Percentiles rank a stretch among this genome's conserved stretches.
Conservation (phyloP, 2,113 vertebrate genomes). For the Mesembrinibis cayennensis region DNA sequence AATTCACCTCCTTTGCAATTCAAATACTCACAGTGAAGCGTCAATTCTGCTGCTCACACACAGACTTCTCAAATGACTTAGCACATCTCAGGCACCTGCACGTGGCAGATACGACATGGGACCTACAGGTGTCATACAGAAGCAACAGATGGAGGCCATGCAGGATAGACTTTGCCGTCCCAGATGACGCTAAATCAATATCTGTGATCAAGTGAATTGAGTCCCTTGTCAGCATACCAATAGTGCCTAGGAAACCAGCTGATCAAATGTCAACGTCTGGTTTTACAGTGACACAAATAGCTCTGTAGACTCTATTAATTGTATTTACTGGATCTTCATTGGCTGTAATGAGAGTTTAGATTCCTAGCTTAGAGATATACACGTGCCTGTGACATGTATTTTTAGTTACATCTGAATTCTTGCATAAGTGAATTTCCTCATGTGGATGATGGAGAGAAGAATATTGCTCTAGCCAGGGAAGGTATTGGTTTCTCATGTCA, state of each 20-base stretch:
- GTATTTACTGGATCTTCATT: neutral
- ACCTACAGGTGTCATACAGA: neutral
- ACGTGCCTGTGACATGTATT: fast-evolving
- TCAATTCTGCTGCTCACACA: neutral
- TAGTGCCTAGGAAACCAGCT: neutral
- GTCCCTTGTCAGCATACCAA: neutral
- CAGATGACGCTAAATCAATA: neutral
- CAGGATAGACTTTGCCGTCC: neutral
- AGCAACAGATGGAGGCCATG: neutral
- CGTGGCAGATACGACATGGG: neutral
- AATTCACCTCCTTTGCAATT: neutral
- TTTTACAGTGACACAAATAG: neutral
- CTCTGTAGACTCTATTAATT: neutral
- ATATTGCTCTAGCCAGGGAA: neutral
- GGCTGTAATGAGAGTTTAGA: neutral
- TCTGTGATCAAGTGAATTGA: neutral
- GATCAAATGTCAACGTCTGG: neutral
- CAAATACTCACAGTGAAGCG: fast-evolving
- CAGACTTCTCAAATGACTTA: neutral
- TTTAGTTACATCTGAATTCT: neutral
- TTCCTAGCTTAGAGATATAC: neutral
- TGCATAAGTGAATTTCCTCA: neutral
- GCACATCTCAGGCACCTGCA: neutral
- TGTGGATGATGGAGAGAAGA: neutral
- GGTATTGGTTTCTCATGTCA: neutral